Conservation (phyloP, 2,113 vertebrate genomes). For the Henicopernis longicauda region DNA sequence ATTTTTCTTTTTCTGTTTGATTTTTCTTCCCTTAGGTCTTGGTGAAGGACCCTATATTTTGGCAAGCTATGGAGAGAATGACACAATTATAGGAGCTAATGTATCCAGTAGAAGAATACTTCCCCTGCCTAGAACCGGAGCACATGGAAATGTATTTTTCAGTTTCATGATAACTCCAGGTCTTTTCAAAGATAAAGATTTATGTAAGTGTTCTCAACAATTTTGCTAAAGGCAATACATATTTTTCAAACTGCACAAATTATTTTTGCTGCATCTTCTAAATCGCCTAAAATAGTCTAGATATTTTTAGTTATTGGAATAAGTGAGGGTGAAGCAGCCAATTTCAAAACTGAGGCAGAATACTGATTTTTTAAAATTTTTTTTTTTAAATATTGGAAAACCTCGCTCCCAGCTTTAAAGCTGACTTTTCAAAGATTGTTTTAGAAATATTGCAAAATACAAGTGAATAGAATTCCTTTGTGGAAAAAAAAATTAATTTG, state of each 20-base stretch:
- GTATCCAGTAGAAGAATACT: constrained; percentile 85
- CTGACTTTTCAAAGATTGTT: background rate
- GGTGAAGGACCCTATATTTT: constrained; percentile 92
- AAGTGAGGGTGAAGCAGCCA: background rate
- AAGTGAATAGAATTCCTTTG: background rate
- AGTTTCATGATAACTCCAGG: constrained; percentile 95
- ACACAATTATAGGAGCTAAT: constrained; percentile 88
- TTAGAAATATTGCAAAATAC: background rate
- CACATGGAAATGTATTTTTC: constrained; percentile 78
- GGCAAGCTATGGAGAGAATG: constrained; percentile 80
- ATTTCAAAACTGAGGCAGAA: background rate
- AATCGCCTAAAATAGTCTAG: background rate
- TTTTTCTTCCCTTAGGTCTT: constrained; percentile 76
- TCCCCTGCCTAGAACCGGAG: constrained; percentile 77
- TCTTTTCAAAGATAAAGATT: constrained; percentile 86
- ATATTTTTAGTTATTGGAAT: background rate
- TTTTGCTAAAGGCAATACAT: background rate
- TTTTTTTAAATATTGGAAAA: background rate
- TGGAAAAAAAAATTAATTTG: background rate
- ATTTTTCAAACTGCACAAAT: background rate
- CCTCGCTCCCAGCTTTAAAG: background rate
- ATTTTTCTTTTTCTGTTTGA: background rate
- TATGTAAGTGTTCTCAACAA: constrained; percentile 80
- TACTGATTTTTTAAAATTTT: background rate
- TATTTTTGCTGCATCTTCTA: background rate